These are phyloP conservation scores for Falco rusticolus DNA, from an alignment of 2,797 vertebrate genomes.

Conservation along the genomic window DNA sequence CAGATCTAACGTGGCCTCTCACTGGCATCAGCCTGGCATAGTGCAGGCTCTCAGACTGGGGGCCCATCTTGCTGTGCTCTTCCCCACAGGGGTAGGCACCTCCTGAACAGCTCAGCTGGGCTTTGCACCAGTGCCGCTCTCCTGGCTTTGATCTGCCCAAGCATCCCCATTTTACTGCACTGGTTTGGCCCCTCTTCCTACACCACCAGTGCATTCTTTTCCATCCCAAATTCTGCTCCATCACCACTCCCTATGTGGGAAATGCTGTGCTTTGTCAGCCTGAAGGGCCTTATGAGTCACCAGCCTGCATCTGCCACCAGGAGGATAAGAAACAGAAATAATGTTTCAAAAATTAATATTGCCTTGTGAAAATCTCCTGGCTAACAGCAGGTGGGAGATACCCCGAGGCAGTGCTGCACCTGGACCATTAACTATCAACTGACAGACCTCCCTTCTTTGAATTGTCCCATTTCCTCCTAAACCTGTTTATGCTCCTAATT, in stretches of 20 bases:
- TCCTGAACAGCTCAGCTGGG: background rate
- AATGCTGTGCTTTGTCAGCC: background rate
- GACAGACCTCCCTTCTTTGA: background rate
- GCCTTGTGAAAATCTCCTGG: background rate
- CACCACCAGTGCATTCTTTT: background rate
- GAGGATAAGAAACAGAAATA: background rate
- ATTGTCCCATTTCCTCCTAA: background rate
- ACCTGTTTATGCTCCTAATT: background rate
- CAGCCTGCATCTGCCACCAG: background rate
- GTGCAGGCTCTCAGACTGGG: background rate
- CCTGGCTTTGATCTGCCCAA: background rate
- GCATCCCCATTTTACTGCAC: background rate
- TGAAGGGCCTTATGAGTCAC: background rate
- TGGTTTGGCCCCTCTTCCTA: background rate
- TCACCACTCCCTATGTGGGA: background rate
- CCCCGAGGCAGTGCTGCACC: background rate
- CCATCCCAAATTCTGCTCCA: background rate
- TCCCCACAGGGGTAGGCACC: background rate
- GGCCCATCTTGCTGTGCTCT: background rate
- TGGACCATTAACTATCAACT: background rate
- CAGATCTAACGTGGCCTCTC: accelerated
- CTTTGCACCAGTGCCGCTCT: background rate
- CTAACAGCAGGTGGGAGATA: background rate
- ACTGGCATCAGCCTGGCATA: background rate
- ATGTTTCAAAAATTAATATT: background rate